Evolutionary conservation across 2,888 invertebrate genomes (phyloP).

Genomic region (Apodemia zela): DNA sequence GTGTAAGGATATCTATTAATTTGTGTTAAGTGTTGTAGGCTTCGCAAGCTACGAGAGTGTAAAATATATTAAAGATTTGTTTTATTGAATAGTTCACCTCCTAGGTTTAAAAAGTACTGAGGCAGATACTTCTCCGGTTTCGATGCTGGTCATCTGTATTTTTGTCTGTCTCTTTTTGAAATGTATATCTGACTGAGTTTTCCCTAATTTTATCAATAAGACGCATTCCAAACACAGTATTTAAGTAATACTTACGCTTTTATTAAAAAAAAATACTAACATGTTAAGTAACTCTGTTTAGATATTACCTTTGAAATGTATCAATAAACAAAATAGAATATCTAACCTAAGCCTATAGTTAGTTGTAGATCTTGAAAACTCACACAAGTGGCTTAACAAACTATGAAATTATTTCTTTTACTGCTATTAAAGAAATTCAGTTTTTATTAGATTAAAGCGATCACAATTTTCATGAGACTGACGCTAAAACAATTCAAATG

Average conservation of each 20-base stretch:
- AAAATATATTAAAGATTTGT: slow-evolving; percentile 64
- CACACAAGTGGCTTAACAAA: slow-evolving; percentile 21
- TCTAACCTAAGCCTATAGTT: slow-evolving; percentile 39
- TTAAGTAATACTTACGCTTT: slow-evolving; percentile 56
- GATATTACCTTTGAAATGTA: slow-evolving; percentile 42
- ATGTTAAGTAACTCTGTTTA: slow-evolving; percentile 32
- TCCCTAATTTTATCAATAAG: slow-evolving; percentile 44
- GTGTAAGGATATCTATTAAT: slow-evolving; percentile 58
- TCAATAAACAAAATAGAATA: slow-evolving; percentile 38
- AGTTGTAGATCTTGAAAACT: slow-evolving; percentile 7
- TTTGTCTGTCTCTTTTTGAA: slow-evolving; percentile 44
- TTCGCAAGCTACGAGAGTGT: slow-evolving; percentile 57
- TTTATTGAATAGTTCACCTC: slow-evolving; percentile 50
- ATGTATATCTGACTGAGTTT: slow-evolving; percentile 50
- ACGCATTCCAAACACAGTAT: slow-evolving; percentile 76
- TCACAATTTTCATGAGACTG: slow-evolving; percentile 3
- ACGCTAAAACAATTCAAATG: slow-evolving; percentile 10
- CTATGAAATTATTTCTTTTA: slow-evolving; percentile 4
- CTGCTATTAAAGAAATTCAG: not conserved
- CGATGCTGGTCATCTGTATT: slow-evolving; percentile 62
- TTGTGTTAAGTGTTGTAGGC: slow-evolving; percentile 71
- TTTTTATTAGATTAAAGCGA: not conserved
- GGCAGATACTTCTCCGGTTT: slow-evolving; percentile 45
- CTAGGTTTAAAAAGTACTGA: slow-evolving; percentile 51
- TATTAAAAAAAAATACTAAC: slow-evolving; percentile 41